Evolutionary conservation across 2,113 vertebrate species (phyloP).

Genomic region (Ariopsis seemanni): DNA sequence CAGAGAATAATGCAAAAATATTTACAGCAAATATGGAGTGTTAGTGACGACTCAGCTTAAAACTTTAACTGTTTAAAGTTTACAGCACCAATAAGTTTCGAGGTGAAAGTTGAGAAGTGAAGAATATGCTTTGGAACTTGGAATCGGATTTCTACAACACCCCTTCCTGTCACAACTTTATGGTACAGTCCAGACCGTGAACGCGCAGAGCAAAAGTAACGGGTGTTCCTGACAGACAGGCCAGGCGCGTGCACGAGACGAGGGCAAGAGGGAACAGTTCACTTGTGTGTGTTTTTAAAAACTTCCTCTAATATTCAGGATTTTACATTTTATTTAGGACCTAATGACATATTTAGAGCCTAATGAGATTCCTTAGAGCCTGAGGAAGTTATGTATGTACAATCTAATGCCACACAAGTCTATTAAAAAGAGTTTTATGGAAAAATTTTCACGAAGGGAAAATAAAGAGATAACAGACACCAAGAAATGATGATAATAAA

Average conservation of each 20-base stretch:
- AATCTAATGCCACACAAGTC: background rate
- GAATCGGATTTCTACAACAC: background rate
- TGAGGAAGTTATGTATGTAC: background rate
- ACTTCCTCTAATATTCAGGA: background rate
- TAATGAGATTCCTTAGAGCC: too few species aligned
- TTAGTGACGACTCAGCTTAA: too few species aligned
- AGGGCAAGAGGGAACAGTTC: background rate
- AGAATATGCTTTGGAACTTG: background rate
- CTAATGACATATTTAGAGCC: background rate
- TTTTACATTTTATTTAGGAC: background rate
- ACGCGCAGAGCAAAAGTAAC: slow-evolving; percentile 45
- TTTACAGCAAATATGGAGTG: background rate
- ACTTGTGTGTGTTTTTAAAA: background rate
- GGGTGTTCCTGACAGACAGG: slow-evolving; percentile 35
- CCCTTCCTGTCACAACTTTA: slow-evolving; percentile 59
- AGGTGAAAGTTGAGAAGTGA: background rate
- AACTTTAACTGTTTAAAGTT: rapidly evolving
- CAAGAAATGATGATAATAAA: background rate
- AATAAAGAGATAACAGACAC: background rate
- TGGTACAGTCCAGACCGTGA: slow-evolving; percentile 64
- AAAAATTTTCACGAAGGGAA: background rate
- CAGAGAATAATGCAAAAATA: background rate
- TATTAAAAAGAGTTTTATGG: background rate
- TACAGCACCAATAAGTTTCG: background rate
- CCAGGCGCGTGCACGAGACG: slow-evolving; percentile 13